Conservation (phyloP, 1,140 invertebrate species). For the Alviniconcha marisindica region DNA sequence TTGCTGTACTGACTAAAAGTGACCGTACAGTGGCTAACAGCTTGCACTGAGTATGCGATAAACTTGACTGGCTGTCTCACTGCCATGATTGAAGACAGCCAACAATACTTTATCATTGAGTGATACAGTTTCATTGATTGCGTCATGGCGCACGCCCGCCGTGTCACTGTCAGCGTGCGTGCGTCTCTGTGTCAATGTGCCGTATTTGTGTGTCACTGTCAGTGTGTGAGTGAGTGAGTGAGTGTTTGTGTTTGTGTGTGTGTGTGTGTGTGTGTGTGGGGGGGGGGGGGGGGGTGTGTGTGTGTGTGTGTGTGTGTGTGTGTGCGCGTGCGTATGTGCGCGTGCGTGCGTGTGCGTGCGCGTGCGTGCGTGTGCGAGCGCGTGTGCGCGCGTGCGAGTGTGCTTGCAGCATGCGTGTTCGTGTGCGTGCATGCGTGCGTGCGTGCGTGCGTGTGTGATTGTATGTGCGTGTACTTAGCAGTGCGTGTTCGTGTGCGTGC, state of each 20-base stretch:
- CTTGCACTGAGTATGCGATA: too few relatives aligned
- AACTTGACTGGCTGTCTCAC: too few relatives aligned
- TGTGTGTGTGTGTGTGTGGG: background rate
- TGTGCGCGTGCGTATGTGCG: background rate
- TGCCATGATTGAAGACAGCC: too few relatives aligned
- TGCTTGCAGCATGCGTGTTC: too few relatives aligned
- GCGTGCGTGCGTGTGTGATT: too few relatives aligned
- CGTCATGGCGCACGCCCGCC: too few relatives aligned
- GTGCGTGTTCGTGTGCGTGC: too few relatives aligned
- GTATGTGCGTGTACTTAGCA: too few relatives aligned
- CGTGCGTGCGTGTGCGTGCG: background rate
- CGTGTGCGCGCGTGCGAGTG: background rate
- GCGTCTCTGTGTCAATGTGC: background rate
- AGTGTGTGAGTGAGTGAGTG: background rate
- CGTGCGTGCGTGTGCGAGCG: background rate
- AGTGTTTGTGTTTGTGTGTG: slow-evolving; percentile 13
- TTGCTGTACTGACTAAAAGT: too few relatives aligned
- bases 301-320: background rate
- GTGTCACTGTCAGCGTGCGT: background rate
- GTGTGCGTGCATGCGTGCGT: background rate
- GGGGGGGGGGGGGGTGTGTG: background rate
- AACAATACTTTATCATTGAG: too few relatives aligned
- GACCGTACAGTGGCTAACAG: too few relatives aligned
- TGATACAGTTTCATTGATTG: too few relatives aligned
- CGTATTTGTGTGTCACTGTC: background rate